Evolutionary conservation across 2,888 invertebrate species (phyloP), one percentile per base, ranked within the genome.

Genomic region (Hirtodrosophila alboralis): DNA sequence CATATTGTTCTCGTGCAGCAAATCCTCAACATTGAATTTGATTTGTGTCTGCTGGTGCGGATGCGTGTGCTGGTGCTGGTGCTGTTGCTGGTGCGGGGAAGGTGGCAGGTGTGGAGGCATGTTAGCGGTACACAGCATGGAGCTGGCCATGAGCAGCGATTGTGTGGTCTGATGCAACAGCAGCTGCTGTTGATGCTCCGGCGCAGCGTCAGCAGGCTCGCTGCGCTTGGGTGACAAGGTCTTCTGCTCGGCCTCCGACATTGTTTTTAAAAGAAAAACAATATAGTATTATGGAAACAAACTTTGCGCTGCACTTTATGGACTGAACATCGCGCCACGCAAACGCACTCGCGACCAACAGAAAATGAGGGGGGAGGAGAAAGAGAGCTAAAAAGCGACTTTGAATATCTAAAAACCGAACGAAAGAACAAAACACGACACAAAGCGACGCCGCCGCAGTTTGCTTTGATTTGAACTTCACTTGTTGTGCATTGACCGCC

Each of bases 91-190:
- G 41, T 56, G 43, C 33, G 48, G 37, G 47, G 12, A 68, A 66
- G 14, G 47, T 47, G 8, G 59, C 66, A 6, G 73, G 18, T 18
- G 18, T 5, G 9, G 38, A 21, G 8, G 23, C 2, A 2, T 6
- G 23, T 3, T 2, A 2, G 23, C 21, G n/a, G 28, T 12, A 18
- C 77, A 89, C 2, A 70, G 70, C 79, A 90, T 87, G 44, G 89
- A 86, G 65, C 90, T 89, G 57, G 90, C 89, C 79, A 89, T 87
- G 37, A 88, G 67, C 52, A 89, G 64, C 31, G 90, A 90, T 44
- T 89, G 89, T 13, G 90, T 90, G 3, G 88, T 89, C 68, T 89
- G 89, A 64, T 89, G 87, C 72, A 89, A 63, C 48, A 81, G 75
- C 60, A 77, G 48, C 27, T 86, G 78, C 37, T 71, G 76, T 41